Conservation (phyloP, 2,113 vertebrate genomes). For the Albula goreensis region DNA sequence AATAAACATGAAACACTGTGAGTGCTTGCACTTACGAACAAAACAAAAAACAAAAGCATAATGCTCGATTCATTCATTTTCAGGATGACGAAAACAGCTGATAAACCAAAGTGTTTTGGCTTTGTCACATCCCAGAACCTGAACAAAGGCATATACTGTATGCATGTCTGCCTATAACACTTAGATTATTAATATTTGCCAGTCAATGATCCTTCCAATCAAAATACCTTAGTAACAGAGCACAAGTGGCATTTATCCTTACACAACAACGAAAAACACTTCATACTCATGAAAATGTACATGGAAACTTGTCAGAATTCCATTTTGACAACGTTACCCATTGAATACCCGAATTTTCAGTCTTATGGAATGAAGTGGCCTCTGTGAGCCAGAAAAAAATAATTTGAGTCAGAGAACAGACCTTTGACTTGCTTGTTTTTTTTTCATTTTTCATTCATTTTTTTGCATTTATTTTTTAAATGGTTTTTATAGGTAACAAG, state of each 20-base stretch:
- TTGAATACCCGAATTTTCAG: not conserved
- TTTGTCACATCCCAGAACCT: too few relatives aligned
- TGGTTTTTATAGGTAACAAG: not conserved
- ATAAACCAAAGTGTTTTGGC: too few relatives aligned
- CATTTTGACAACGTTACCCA: not conserved
- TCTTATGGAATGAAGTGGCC: not conserved
- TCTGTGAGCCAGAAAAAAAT: not conserved
- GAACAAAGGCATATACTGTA: too few relatives aligned
- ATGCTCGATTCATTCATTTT: too few relatives aligned
- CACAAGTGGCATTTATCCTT: too few relatives aligned
- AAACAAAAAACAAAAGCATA: not conserved
- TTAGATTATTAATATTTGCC: too few relatives aligned
- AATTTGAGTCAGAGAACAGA: not conserved
- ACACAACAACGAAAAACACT: too few relatives aligned
- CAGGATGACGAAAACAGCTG: too few relatives aligned
- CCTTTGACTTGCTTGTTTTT: not conserved
- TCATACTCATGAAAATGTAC: not conserved
- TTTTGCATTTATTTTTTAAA: not conserved
- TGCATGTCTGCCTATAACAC: too few relatives aligned
- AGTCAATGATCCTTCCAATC: too few relatives aligned
- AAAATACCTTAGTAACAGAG: too few relatives aligned
- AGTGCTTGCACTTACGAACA: not conserved
- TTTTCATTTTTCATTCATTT: too few relatives aligned
- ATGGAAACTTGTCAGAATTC: not conserved
- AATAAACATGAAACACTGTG: not conserved